Evolutionary conservation across 1,140 invertebrate species (phyloP).

Genomic region (Diorhabda sublineata): DNA sequence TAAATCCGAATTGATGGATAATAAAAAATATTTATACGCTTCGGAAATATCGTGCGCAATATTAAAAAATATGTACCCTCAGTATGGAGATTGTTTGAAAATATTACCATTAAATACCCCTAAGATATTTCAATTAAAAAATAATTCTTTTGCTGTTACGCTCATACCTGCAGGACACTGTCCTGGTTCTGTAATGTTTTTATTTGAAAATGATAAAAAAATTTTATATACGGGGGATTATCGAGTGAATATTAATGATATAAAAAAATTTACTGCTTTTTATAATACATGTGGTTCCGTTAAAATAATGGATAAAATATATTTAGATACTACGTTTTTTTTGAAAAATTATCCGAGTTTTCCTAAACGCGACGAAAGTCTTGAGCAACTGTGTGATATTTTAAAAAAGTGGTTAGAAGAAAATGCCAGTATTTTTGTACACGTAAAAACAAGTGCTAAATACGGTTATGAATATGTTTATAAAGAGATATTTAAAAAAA

Average conservation of each 20-base stretch:
- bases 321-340: slow-evolving; percentile 70
- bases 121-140: slow-evolving; percentile 28
- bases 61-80: slow-evolving; percentile 36
- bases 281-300: slow-evolving; percentile 48
- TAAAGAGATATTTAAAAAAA: slow-evolving; percentile 51
- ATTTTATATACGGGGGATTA: slow-evolving; percentile 72
- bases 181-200: slow-evolving; percentile 70
- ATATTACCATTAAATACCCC: slow-evolving; percentile 39
- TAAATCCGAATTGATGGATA: slow-evolving; percentile 26
- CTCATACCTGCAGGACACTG: slow-evolving; percentile 66
- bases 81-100: slow-evolving; percentile 35
- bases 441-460: slow-evolving; percentile 51
- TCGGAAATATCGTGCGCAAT: slow-evolving; percentile 48
- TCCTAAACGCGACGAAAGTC: slow-evolving; percentile 56
- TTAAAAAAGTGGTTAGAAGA: slow-evolving; percentile 54
- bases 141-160: slow-evolving; percentile 51
- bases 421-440: slow-evolving; percentile 49
- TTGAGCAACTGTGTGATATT: slow-evolving; percentile 49
- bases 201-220: slow-evolving; percentile 53
- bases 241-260: slow-evolving; percentile 53
- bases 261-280: slow-evolving; percentile 54
- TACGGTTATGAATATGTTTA: slow-evolving; percentile 61
- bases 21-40: slow-evolving; percentile 47
- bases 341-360: slow-evolving; percentile 50
- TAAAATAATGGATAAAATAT: slow-evolving; percentile 58